Evolutionary conservation across 1,140 invertebrate species (phyloP), one percentile per base, ranked within the genome.

Genomic region (Dendroctonus valens): DNA sequence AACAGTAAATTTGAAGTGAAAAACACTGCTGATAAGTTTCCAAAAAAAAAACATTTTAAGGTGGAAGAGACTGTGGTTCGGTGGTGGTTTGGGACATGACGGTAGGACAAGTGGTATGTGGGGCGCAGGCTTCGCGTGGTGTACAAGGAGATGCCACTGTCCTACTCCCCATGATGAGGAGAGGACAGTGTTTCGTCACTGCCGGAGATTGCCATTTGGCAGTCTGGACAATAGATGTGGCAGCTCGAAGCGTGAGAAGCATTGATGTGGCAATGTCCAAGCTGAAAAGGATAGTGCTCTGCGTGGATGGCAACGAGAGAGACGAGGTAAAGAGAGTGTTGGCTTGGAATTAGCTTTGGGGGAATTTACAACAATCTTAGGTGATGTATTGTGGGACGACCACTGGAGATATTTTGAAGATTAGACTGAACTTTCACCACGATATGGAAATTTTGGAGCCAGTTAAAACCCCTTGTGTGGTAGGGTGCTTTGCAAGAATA

Each of bases 1-100:
- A n/a, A n/a, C n/a, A n/a, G n/a, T n/a, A n/a, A n/a, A n/a, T n/a
- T n/a, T n/a, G n/a, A n/a, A n/a, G n/a, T n/a, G n/a, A n/a, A n/a
- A n/a, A n/a, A n/a, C n/a, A n/a, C n/a, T n/a, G n/a, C n/a, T n/a
- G n/a, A n/a, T n/a, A n/a, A n/a, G n/a, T n/a, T n/a, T n/a, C n/a
- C n/a, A n/a, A n/a, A n/a, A n/a, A n/a, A n/a, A n/a, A n/a, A n/a
- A n/a, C n/a, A n/a, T n/a, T n/a, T n/a, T n/a, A 50, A 67, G 94
- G 94, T 11, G 94, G 94, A 0, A 84, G 87, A 68, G 94, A 97
- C 78, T 94, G 94, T 79, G 90, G 92, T 26, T 88, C 87, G 71
- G 86, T 93, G 38, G 84, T 92, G 39, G 83, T 92, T 6, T 93
- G 86, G 83, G 86, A 92, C 73, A 84, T 91, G 55, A 72, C 80